Evolutionary conservation across 2,113 vertebrate species (phyloP), one percentile per base, ranked within the genome.

Genomic region (Grus americana): DNA sequence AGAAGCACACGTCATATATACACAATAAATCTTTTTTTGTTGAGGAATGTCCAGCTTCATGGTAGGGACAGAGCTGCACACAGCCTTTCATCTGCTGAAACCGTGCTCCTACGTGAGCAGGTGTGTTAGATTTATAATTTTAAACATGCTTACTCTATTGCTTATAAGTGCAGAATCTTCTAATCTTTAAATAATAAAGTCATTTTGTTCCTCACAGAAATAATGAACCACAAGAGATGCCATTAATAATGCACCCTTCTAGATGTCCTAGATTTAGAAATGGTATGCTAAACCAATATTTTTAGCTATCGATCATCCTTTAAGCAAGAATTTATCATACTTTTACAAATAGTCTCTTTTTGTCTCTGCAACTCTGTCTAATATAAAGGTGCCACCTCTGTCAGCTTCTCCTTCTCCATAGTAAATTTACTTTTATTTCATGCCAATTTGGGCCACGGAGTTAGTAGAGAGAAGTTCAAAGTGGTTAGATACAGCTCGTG

Each of bases 221-320:
- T 93, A 95, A 92, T 55, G 86, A 95, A 86, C 89, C 83, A 78
- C 42, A 67, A 71, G 86, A 95, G 63, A 70, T 67, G 23, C 21
- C 38, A 91, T 96, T 86, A 92, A 92, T 95, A 95, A 95, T 78
- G 26, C 15, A 58, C 7, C 20, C 29, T 78, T 62, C 86, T 90
- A 78, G 46, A n/a, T 74, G 86, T 89, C 76, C 80, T 84, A 74
- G 29, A 47, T 95, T 89, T 55, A 89, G 83, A 86, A 89, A 71
- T 18, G 16, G 13, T 63, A 47, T 86, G 86, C 54, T 89, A 52
- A 91, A 86, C 8, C 40, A 89, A 21, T 57, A 67, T 81, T 95
- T 95, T 84, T 72, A 89, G 59, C 65, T 92, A 87, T 95, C 5
- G 0, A 79, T 95, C 84, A 91, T 94, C 15, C 47, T 89, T 3